These are phyloP conservation scores for Leucosticte australis DNA, from an alignment of 2,113 vertebrate species.

Conservation along the genomic window DNA sequence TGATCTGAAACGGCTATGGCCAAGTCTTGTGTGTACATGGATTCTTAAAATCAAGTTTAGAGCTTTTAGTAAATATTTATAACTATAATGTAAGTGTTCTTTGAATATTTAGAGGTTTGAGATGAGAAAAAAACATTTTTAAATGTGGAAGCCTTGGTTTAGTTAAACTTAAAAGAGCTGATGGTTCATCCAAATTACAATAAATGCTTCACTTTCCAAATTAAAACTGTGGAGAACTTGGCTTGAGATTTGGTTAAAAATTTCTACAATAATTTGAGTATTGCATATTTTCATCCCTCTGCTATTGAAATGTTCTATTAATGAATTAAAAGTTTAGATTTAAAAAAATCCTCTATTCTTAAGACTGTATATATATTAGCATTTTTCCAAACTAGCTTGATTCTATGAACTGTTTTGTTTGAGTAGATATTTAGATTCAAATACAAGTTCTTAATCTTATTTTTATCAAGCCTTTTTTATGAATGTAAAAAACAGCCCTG, in stretches of 20 bases:
- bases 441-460: not conserved
- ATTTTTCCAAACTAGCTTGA: not conserved
- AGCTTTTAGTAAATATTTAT: not conserved
- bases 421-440: not conserved
- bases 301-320: not conserved
- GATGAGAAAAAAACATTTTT: not conserved
- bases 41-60: not conserved
- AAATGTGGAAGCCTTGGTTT: not conserved
- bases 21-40: not conserved
- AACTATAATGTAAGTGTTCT: not conserved
- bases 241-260: not conserved
- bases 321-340: not conserved
- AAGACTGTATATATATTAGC: not conserved
- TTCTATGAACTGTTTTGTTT: not conserved
- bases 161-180: not conserved
- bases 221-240: not conserved
- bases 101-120: not conserved
- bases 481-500: not conserved
- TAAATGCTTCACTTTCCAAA: not conserved
- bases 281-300: not conserved
- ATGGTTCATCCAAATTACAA: not conserved
- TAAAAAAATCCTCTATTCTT: not conserved
- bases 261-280: not conserved
- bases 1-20: not conserved
- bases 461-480: not conserved